Base-by-base conservation (phyloP, 2,888 invertebrate species). In the Aspidapion aeneum region DNA sequence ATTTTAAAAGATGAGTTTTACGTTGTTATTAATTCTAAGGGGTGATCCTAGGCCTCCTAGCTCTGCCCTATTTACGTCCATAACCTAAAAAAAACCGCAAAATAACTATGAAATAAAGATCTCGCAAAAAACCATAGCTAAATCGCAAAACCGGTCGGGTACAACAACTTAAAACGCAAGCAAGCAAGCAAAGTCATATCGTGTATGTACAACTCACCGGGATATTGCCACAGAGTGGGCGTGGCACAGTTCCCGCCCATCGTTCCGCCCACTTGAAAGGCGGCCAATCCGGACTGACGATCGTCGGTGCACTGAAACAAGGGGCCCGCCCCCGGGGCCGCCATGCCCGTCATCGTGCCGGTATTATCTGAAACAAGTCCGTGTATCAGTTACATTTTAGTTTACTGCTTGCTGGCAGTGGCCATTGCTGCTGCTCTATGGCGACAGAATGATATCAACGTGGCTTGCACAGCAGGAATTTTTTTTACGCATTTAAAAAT, bases 181-280 rank as follows among this genome's bases (percentile, higher is more conserved):
- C 21, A 60, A 57, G 35, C 52, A n/a, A n/a, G n/a, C n/a, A n/a
- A n/a, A n/a, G n/a, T n/a, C n/a, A n/a, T n/a, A n/a, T n/a, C n/a
- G n/a, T 35, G 35, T 3, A 3, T 64, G 64, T 60, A 59, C 63
- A 61, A 66, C 60, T 51, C 63, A 86, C 87, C 83, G 64, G 91
- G 90, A 84, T 92, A 92, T 82, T 91, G 91, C 91, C 91, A 92
- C 77, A 91, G 85, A 62, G 91, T 86, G 60, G 88, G 86, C 76
- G 89, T 84, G 76, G 87, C 84, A 72, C 88, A 82, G 74, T 82
- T 78, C 74, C 81, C 80, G 76, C 83, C 80, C 74, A 82, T 77
- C 78, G 82, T n/a, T 5, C 35, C 49, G 49, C 58, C 58, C 58
- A 58, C 49, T 22, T 49, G 48, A 74, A 81, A 81, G 71, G 83